Evolutionary conservation across 1,140 invertebrate genomes (phyloP).

Genomic region (Papilio xuthus): DNA sequence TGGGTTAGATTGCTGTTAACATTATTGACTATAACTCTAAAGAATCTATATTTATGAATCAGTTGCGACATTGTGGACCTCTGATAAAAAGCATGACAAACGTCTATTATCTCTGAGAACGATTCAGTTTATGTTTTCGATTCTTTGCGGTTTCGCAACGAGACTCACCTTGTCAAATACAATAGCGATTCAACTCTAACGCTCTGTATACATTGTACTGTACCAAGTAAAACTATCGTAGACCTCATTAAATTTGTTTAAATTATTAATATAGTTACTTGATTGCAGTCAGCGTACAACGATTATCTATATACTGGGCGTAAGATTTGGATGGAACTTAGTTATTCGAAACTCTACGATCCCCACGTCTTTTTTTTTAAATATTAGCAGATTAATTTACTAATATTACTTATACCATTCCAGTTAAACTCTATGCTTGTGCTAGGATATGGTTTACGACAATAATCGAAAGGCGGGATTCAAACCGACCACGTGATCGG

Average conservation of each 20-base stretch:
- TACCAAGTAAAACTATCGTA: conserved; percentile 38
- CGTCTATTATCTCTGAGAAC: conserved; percentile 51
- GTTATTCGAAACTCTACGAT: not conserved
- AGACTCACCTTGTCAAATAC: conserved; percentile 52
- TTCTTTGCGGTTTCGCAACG: conserved; percentile 47
- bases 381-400: too few relatives aligned
- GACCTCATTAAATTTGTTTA: conserved; percentile 13
- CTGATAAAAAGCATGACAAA: conserved; percentile 65
- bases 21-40: conserved; percentile 42
- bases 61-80: conserved; percentile 45
- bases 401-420: too few relatives aligned
- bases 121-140: conserved; percentile 51
- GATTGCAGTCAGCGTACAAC: not conserved
- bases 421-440: too few relatives aligned
- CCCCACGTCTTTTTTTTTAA: too few relatives aligned
- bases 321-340: not conserved
- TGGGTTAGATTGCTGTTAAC: not conserved
- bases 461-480: too few relatives aligned
- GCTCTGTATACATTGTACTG: conserved; percentile 54
- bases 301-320: not conserved
- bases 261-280: not conserved
- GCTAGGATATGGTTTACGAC: too few relatives aligned
- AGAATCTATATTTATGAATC: conserved; percentile 31
- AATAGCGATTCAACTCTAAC: conserved; percentile 50
- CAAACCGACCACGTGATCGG: too few relatives aligned